Conservation (phyloP, 2,113 vertebrate genomes). For the Alaudala cheleensis region DNA sequence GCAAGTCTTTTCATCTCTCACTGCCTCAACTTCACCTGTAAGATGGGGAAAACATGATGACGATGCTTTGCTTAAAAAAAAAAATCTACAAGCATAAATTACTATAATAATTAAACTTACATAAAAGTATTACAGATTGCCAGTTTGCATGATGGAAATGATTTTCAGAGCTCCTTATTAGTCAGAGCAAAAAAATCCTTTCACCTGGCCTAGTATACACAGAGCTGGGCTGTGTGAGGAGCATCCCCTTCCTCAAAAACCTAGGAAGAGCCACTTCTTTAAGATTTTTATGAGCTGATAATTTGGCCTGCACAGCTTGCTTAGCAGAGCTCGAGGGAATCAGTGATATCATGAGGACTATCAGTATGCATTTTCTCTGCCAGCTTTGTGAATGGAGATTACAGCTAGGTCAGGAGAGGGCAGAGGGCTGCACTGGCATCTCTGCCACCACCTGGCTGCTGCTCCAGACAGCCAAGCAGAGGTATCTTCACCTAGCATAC, state of each 20-base stretch:
- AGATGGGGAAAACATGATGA: background rate
- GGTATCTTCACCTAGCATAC: background rate
- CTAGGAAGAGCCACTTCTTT: background rate
- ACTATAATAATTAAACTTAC: background rate
- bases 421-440: background rate
- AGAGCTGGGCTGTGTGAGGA: background rate
- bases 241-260: background rate
- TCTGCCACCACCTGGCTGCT: background rate
- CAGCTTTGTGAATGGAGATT: background rate
- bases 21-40: background rate
- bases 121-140: background rate
- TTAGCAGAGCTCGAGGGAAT: background rate
- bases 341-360: fast-evolving
- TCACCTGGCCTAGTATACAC: fast-evolving
- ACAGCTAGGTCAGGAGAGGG: background rate
- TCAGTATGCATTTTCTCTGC: background rate
- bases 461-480: background rate
- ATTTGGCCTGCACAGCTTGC: background rate
- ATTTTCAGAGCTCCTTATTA: background rate
- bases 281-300: background rate
- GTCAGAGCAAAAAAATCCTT: background rate
- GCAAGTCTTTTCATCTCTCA: background rate
- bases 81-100: background rate
- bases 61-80: background rate
- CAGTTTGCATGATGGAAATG: background rate